Conservation (phyloP, 2,113 vertebrate genomes). For the Tautogolabrus adspersus region DNA sequence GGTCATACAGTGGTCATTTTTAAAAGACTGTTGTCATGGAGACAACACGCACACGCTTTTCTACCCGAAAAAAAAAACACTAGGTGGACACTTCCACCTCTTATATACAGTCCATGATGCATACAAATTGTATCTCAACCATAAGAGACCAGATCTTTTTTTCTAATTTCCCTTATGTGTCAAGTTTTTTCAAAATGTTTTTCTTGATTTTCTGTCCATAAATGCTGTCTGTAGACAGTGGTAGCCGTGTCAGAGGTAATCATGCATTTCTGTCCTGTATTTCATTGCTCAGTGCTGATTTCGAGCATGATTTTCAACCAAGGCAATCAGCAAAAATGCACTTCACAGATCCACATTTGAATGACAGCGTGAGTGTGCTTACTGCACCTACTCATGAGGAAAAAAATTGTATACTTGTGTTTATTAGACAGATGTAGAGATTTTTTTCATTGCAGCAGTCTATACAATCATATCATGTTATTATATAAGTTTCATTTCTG, state of each 20-base stretch:
- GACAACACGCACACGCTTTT: too few species aligned
- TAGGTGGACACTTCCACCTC: neutral
- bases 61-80: too few species aligned
- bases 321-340: slow-evolving; percentile 46
- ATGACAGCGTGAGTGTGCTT: slow-evolving; percentile 33
- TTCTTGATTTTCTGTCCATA: slow-evolving; percentile 77
- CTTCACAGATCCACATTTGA: slow-evolving; percentile 28
- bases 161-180: neutral
- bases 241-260: slow-evolving; percentile 91
- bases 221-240: slow-evolving; percentile 90
- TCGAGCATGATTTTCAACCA: slow-evolving; percentile 81
- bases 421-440: neutral
- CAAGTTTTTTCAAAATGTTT: slow-evolving; percentile 23
- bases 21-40: too few species aligned
- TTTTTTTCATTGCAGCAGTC: slow-evolving; percentile 15
- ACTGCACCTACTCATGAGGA: slow-evolving; percentile 32
- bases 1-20: too few species aligned
- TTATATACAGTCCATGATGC: neutral
- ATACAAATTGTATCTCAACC: neutral
- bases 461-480: slow-evolving; percentile 16
- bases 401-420: slow-evolving; percentile 18
- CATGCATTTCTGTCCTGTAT: slow-evolving; percentile 19
- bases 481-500: slow-evolving; percentile 14
- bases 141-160: neutral
- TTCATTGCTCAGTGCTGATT: slow-evolving; percentile 76